These are phyloP conservation scores for Cyanoderma ruficeps DNA, from an alignment of 2,113 vertebrate genomes.

Conservation along the genomic window DNA sequence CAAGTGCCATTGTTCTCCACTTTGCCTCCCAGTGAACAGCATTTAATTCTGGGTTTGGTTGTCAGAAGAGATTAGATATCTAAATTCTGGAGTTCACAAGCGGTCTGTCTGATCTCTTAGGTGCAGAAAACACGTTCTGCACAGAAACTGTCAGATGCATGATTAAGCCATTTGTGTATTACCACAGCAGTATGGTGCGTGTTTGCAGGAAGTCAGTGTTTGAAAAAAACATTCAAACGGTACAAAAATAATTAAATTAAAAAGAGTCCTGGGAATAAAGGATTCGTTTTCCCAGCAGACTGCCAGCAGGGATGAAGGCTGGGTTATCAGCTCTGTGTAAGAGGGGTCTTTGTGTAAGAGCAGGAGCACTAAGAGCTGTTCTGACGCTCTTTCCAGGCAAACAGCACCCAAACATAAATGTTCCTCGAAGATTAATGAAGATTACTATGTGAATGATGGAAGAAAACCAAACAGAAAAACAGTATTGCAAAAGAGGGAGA, in stretches of 20 bases:
- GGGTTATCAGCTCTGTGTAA: neutral
- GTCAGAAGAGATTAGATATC: constrained; percentile 39
- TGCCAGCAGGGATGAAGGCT: neutral
- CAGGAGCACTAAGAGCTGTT: neutral
- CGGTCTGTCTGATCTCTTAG: neutral
- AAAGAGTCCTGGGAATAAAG: neutral
- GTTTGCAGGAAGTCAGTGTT: constrained; percentile 4
- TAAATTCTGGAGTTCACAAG: neutral
- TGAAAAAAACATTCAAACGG: neutral
- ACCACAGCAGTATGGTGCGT: neutral
- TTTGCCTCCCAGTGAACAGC: neutral
- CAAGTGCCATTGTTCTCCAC: constrained; percentile 51
- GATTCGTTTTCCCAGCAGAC: neutral
- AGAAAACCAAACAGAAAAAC: neutral
- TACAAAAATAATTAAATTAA: constrained; percentile 48
- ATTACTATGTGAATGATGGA: neutral
- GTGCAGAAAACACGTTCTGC: neutral
- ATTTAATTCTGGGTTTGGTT: neutral
- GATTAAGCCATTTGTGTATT: neutral
- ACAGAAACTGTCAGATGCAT: neutral
- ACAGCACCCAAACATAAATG: neutral
- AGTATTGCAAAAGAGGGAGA: neutral
- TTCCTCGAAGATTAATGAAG: neutral
- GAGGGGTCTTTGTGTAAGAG: neutral
- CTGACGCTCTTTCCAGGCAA: neutral